Base-by-base conservation (phyloP, 2,888 invertebrate genomes). In the Chydorus sphaericus region DNA sequence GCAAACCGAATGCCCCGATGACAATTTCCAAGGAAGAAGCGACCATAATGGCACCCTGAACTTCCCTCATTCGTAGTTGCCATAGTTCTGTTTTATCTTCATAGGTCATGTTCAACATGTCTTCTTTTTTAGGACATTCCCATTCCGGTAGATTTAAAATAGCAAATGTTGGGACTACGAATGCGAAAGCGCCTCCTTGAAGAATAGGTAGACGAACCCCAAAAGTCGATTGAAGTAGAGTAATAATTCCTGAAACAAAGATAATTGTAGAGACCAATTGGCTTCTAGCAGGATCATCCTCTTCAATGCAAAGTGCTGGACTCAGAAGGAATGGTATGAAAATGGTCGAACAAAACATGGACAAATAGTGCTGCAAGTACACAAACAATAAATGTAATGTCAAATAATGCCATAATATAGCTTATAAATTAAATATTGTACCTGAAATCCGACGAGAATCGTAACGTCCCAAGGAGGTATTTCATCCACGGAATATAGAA, bases 391-490 rank as follows among this genome's bases (percentile, higher is more conserved):
- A n/a, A n/a, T n/a, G n/a, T n/a, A n/a, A n/a, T n/a, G n/a, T n/a
- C n/a, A n/a, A n/a, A n/a, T n/a, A n/a, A n/a, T n/a, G n/a, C n/a
- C n/a, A n/a, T n/a, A n/a, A n/a, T n/a, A n/a, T n/a, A n/a, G n/a
- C n/a, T n/a, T n/a, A n/a, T n/a, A 36, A 38, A 20, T 14, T 7
- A 28, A 23, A 28, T 28, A 38, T 55, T 60, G 61, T 67, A 83
- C 84, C 78, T 85, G 88, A 56, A 89, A 71, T 11, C 87, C 88
- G 71, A 89, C 77, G 64, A 86, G 81, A 60, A 88, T 77, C 64
- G 84, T 83, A 26, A 87, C 74, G 67, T 87, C 87, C 88, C 87
- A 88, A 0, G 88, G 82, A 1, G 89, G 89, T 18, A 75, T 71
- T 65, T 88, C 87, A 59, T 88, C 85, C 58, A 89, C 81, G 48